Evolutionary conservation across 2,113 vertebrate genomes (phyloP).

Genomic region (Austrofundulus limnaeus): DNA sequence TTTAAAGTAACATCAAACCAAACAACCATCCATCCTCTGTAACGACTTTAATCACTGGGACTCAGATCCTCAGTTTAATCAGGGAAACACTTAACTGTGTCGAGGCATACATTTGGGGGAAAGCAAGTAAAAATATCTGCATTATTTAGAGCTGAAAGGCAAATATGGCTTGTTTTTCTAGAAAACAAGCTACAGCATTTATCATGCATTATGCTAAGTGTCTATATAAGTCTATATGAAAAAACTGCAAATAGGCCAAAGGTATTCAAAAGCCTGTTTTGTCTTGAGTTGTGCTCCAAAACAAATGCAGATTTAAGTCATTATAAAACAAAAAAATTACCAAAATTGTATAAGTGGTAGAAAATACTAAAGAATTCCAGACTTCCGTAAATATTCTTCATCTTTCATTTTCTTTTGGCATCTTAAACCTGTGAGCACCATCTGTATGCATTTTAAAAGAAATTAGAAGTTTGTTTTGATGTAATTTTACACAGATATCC

Average conservation of each 20-base stretch:
- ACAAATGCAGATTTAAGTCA: background rate
- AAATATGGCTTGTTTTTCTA: background rate
- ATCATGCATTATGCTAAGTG: conserved; percentile 5
- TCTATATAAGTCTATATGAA: conserved; percentile 22
- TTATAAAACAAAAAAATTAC: background rate
- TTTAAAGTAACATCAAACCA: too few species aligned
- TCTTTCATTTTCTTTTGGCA: background rate
- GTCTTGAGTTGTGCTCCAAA: background rate
- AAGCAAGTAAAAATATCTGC: too few species aligned
- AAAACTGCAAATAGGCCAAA: conserved; percentile 3
- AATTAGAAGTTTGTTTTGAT: too few species aligned
- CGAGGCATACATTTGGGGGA: too few species aligned
- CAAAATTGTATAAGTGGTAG: too few species aligned
- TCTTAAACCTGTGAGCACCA: too few species aligned
- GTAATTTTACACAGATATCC: too few species aligned
- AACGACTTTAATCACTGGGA: too few species aligned
- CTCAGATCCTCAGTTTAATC: too few species aligned
- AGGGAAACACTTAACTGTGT: too few species aligned
- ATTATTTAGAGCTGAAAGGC: background rate
- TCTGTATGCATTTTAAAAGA: too few species aligned
- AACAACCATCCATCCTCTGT: too few species aligned
- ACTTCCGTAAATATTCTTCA: background rate
- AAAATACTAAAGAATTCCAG: background rate
- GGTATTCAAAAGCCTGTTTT: background rate
- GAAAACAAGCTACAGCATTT: background rate